Evolutionary conservation across 2,888 invertebrate genomes (phyloP).

Genomic region (Saturnia japonica): DNA sequence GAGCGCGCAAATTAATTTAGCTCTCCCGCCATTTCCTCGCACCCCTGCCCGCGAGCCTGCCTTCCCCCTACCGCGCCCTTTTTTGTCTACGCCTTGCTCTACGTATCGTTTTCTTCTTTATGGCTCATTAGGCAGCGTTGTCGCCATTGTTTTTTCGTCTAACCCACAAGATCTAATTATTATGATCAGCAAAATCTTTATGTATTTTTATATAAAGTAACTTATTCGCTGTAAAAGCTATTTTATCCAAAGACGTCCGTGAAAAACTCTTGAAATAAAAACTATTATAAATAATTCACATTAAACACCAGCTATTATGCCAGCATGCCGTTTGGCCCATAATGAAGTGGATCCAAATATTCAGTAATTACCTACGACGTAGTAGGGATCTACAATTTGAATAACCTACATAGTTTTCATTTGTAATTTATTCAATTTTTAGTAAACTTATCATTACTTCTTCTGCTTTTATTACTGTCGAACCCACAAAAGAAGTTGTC

Average conservation of each 20-base stretch:
- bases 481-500: too few species aligned
- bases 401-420: neutral
- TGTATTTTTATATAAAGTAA: conserved; percentile 30
- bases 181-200: conserved; percentile 66
- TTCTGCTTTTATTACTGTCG: neutral
- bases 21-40: conserved; percentile 81
- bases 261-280: neutral
- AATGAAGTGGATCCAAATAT: neutral
- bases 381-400: neutral
- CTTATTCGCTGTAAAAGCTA: neutral
- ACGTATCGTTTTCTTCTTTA: conserved; percentile 83
- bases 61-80: conserved; percentile 71
- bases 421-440: neutral
- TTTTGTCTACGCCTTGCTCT: conserved; percentile 81
- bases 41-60: conserved; percentile 55
- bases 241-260: neutral
- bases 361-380: too few species aligned
- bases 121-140: conserved; percentile 81
- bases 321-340: neutral
- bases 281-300: neutral
- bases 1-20: conserved; percentile 83
- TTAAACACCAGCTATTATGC: neutral
- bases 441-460: neutral
- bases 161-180: conserved; percentile 76
- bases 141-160: conserved; percentile 79